phyloP scores from a whole-genome alignment of 2,113 vertebrate species.

The Suncus etruscus region DNA sequence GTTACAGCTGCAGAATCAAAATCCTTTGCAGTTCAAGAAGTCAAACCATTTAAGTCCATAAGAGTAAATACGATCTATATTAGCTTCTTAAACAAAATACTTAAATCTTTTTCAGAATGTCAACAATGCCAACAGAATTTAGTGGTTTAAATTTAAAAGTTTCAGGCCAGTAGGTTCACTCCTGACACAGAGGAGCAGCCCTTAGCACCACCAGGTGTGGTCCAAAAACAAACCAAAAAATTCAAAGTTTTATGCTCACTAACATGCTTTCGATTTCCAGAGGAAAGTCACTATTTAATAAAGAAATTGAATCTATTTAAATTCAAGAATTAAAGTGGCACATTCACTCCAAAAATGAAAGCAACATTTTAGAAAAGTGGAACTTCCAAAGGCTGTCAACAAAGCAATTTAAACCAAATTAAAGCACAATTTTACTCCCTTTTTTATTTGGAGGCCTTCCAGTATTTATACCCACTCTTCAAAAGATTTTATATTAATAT shows the following conservation, averaged over 20 bases:
- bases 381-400: constrained; percentile 42
- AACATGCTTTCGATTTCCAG: constrained; percentile 33
- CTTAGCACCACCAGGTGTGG: too few relatives aligned
- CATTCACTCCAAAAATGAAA: constrained; percentile 22
- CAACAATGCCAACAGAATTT: constrained; percentile 41
- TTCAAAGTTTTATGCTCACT: neutral
- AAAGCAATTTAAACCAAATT: constrained; percentile 51
- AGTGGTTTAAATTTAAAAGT: neutral
- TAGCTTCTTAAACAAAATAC: neutral
- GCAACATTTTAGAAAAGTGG: neutral
- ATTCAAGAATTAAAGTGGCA: neutral
- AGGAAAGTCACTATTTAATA: constrained; percentile 27
- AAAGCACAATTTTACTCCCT: neutral
- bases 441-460: neutral
- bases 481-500: neutral
- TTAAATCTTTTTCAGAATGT: constrained; percentile 21
- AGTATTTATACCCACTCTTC: constrained; percentile 5
- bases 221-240: neutral
- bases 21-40: neutral
- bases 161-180: too few relatives aligned
- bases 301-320: neutral
- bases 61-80: constrained; percentile 33
- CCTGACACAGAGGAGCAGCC: too few relatives aligned
- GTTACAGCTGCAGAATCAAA: constrained; percentile 2
- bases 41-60: constrained; percentile 16